A percentile compares a stretch with the other conserved stretches of the same genome.
Evolutionary conservation across 2,888 invertebrate genomes (phyloP).

Genomic region (Dasypogon diadema): DNA sequence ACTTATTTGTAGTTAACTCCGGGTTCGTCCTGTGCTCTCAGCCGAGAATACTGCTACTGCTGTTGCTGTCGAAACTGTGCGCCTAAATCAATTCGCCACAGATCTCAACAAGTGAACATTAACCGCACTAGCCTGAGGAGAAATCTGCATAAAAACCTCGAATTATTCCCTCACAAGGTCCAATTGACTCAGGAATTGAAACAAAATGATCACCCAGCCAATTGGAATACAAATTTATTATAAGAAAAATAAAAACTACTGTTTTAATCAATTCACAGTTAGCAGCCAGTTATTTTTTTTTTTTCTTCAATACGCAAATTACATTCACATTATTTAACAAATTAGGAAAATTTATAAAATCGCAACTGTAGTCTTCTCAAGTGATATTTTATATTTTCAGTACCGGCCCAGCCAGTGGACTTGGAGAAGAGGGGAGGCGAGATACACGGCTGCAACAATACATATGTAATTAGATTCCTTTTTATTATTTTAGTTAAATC

Average conservation of each 20-base stretch:
- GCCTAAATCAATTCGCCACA: background rate
- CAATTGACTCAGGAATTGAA: slow-evolving; percentile 6
- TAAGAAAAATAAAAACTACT: too few relatives aligned
- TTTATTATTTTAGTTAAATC: slow-evolving; percentile 36
- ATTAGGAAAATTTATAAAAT: too few relatives aligned
- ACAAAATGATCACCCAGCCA: background rate
- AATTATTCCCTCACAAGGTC: slow-evolving; percentile 23
- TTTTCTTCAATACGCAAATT: too few relatives aligned
- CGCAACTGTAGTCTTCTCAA: background rate
- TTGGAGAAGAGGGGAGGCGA: slow-evolving; percentile 90
- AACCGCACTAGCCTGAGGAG: background rate
- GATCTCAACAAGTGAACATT: background rate
- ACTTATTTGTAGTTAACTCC: background rate
- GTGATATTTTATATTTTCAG: slow-evolving; percentile 70
- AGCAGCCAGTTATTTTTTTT: too few relatives aligned
- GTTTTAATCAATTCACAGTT: too few relatives aligned
- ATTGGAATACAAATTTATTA: too few relatives aligned
- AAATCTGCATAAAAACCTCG: slow-evolving; percentile 2
- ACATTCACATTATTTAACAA: too few relatives aligned
- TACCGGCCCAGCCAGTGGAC: slow-evolving; percentile 96
- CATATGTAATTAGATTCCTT: slow-evolving; percentile 78
- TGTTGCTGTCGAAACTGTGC: background rate
- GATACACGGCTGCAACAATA: slow-evolving; percentile 94
- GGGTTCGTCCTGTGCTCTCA: background rate
- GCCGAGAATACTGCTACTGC: too few relatives aligned